Conservation (phyloP, 2,888 invertebrate genomes). For the Cerastis rubricosa region DNA sequence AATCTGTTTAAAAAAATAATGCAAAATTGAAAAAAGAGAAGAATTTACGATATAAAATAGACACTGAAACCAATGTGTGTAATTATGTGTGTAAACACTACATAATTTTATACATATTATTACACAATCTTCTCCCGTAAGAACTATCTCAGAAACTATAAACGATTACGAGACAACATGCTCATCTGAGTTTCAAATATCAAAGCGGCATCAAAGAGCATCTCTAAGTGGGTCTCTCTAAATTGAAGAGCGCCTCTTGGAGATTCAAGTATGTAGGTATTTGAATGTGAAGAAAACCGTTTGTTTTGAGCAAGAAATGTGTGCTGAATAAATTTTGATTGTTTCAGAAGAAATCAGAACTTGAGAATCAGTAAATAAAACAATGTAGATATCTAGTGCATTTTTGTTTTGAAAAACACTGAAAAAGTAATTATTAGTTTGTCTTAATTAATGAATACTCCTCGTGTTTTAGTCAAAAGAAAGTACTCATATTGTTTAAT, state of each 20-base stretch:
- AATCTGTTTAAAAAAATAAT: no score
- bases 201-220: constrained; percentile 69
- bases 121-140: constrained; percentile 11
- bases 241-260: constrained; percentile 30
- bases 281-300: constrained; percentile 15
- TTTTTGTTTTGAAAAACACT: not conserved
- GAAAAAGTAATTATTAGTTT: not conserved
- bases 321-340: constrained; percentile 26
- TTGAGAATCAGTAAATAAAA: constrained; percentile 17
- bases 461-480: constrained; percentile 4
- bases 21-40: not conserved
- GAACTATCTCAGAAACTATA: constrained; percentile 46
- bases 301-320: constrained; percentile 27
- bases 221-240: constrained; percentile 24
- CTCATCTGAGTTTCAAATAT: constrained; percentile 70
- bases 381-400: constrained; percentile 5
- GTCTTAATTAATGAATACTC: constrained; percentile 11
- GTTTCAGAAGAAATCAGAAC: constrained; percentile 26
- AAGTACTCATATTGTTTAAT: constrained; percentile 32
- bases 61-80: not conserved
- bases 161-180: constrained; percentile 54
- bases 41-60: not conserved
- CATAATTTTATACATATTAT: not conserved
- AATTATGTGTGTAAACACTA: not conserved
- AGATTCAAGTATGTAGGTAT: constrained; percentile 21